These are phyloP conservation scores for Drosophila birchii DNA, from an alignment of 2,888 invertebrate species.

Conservation along the genomic window DNA sequence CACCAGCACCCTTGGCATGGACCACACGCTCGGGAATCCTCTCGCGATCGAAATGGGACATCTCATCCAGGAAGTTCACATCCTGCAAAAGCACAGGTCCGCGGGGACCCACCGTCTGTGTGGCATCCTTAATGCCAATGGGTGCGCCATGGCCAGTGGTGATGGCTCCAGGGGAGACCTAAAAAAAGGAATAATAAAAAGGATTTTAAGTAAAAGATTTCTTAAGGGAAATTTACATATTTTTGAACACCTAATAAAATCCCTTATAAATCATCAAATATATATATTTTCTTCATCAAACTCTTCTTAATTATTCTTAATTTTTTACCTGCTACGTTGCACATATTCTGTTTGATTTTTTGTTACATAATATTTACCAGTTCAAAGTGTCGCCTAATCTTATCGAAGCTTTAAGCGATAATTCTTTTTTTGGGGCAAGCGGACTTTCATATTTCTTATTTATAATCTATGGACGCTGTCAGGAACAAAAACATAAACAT, in stretches of 20 bases:
- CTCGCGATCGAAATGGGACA: slow-evolving; percentile 95
- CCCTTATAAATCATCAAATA: too few species aligned
- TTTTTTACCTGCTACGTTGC: neutral
- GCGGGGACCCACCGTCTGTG: slow-evolving; percentile 92
- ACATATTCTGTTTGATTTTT: neutral
- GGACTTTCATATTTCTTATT: slow-evolving; percentile 32
- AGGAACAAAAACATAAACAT: slow-evolving; percentile 42
- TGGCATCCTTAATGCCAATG: slow-evolving; percentile 87
- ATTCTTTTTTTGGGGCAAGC: slow-evolving; percentile 8
- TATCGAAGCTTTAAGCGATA: slow-evolving; percentile 37
- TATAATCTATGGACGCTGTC: slow-evolving; percentile 20
- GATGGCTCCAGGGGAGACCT: slow-evolving; percentile 86
- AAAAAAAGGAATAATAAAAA: slow-evolving; percentile 12
- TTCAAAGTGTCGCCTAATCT: slow-evolving; percentile 53
- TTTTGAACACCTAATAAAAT: too few species aligned
- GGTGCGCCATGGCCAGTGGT: slow-evolving; percentile 94
- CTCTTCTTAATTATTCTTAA: too few species aligned
- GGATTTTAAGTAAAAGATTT: neutral
- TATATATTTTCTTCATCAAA: too few species aligned
- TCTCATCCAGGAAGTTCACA: slow-evolving; percentile 91
- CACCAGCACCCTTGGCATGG: slow-evolving; percentile 97
- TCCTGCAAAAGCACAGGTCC: slow-evolving; percentile 96
- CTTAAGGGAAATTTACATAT: too few species aligned
- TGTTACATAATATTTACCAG: slow-evolving; percentile 25
- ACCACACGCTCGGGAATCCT: slow-evolving; percentile 97